These are phyloP conservation scores for Tadarida brasiliensis DNA, from an alignment of 2,797 vertebrate species.

Conservation along the genomic window DNA sequence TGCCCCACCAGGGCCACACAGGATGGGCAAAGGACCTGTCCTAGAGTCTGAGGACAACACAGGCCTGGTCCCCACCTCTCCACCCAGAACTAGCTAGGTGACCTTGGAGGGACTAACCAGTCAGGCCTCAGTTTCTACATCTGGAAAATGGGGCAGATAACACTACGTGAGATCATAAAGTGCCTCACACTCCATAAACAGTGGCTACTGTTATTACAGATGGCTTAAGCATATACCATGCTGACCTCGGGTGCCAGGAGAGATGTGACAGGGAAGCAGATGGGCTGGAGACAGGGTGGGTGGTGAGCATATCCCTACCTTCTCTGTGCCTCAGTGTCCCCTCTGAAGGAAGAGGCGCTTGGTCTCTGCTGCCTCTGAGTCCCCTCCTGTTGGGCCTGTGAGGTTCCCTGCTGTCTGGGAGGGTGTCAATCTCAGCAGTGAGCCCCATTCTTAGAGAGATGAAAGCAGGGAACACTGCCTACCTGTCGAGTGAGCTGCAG, in stretches of 20 bases:
- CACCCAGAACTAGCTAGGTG: constrained; percentile 21
- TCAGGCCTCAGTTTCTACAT: constrained; percentile 37
- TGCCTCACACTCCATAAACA: neutral
- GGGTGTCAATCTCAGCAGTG: neutral
- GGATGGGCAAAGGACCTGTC: neutral
- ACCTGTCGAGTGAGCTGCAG: neutral
- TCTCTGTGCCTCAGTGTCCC: neutral
- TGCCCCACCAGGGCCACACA: neutral
- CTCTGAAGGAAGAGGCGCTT: neutral
- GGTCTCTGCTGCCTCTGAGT: neutral
- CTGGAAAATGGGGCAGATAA: constrained; percentile 55
- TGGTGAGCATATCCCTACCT: neutral
- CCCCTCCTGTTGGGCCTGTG: neutral
- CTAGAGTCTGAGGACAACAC: neutral
- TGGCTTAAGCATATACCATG: neutral
- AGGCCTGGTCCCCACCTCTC: neutral
- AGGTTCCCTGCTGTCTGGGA: neutral
- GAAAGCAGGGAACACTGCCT: neutral
- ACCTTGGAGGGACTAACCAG: neutral
- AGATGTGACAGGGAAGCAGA: neutral
- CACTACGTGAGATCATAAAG: neutral
- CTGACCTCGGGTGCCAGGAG: neutral
- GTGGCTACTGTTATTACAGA: neutral
- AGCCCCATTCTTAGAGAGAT: neutral
- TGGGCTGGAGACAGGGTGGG: neutral